phyloP scores from a whole-genome alignment of 2,888 invertebrate genomes.

The Pelosia muscerda region DNA sequence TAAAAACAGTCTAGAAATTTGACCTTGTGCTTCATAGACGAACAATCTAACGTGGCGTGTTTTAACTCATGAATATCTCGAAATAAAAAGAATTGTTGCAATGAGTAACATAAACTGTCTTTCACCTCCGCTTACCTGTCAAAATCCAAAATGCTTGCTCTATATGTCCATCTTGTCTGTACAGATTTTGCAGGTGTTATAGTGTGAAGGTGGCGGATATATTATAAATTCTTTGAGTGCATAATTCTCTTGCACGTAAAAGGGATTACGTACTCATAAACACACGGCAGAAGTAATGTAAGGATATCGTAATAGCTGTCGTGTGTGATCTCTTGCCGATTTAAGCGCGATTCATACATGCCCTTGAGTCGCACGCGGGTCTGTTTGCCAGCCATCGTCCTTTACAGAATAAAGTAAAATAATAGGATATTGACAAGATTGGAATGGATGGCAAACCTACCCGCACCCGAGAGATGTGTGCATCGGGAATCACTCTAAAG shows the following conservation, averaged over 20 bases:
- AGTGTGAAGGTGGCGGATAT: slow-evolving; percentile 33
- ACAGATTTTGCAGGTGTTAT: slow-evolving; percentile 52
- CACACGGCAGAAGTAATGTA: no score
- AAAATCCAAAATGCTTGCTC: slow-evolving; percentile 48
- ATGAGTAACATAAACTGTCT: slow-evolving; percentile 34
- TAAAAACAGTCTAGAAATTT: not conserved
- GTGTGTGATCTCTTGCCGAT: no score
- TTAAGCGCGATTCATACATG: no score
- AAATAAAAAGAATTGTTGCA: slow-evolving; percentile 17
- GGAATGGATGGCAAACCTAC: no score
- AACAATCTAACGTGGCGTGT: not conserved
- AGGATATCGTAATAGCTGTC: no score
- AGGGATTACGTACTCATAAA: no score
- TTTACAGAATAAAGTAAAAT: no score
- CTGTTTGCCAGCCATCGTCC: no score
- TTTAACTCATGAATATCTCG: not conserved
- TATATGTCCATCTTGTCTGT: slow-evolving; percentile 40
- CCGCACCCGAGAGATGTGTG: no score
- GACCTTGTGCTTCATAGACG: not conserved
- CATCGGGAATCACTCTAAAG: no score
- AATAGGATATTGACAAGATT: no score
- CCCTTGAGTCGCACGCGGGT: no score
- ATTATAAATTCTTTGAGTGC: not conserved
- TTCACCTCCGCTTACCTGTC: slow-evolving; percentile 56
- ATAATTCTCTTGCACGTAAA: not conserved